phyloP scores from a whole-genome alignment of 1,140 invertebrate species.

The Polypedilum vanderplanki region DNA sequence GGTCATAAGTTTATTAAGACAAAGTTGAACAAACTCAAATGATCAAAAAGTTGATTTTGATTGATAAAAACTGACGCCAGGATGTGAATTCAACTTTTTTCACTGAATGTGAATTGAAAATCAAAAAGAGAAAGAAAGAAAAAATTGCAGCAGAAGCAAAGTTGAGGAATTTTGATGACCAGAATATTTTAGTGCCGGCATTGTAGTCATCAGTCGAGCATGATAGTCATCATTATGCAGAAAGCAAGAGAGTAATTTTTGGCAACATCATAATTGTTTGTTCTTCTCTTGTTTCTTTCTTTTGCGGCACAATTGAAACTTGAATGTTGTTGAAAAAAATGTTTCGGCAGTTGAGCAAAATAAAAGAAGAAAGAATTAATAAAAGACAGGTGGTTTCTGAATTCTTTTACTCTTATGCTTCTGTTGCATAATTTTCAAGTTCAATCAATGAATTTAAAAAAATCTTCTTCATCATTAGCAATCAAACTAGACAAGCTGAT shows the following conservation, averaged over 20 bases:
- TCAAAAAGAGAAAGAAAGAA: neutral
- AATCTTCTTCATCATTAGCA: too few species aligned
- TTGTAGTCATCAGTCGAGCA: too few species aligned
- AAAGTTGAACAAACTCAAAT: neutral
- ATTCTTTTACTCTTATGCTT: too few species aligned
- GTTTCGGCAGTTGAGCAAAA: neutral
- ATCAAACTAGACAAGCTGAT: too few species aligned
- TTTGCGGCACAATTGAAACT: neutral
- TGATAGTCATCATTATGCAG: neutral
- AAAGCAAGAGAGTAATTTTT: neutral
- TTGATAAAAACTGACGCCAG: too few species aligned
- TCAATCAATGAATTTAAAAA: too few species aligned
- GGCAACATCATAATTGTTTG: neutral
- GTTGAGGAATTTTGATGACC: neutral
- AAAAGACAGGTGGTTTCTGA: neutral
- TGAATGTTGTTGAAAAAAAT: neutral
- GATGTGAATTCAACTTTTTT: neutral
- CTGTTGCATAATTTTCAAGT: too few species aligned
- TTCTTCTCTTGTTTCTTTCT: neutral
- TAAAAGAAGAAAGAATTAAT: neutral
- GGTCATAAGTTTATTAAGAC: neutral
- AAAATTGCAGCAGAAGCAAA: neutral
- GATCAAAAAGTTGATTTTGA: neutral
- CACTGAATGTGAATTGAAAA: neutral
- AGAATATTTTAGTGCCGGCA: neutral